Base-by-base conservation (phyloP, 1,140 invertebrate genomes). In the Anoplolepis gracilipes region DNA sequence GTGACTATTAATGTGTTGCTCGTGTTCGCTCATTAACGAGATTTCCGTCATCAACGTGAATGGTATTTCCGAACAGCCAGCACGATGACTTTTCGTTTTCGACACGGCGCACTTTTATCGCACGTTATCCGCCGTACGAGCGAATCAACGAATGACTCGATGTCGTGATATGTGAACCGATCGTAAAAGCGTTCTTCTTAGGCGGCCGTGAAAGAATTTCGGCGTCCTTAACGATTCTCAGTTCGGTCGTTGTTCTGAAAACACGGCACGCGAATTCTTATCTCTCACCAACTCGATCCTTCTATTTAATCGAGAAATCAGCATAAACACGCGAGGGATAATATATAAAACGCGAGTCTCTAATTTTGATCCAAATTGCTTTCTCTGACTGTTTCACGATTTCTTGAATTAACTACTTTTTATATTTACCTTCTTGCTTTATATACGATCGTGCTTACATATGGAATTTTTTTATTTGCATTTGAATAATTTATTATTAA, bases 11-110 rank as follows among this genome's bases (percentile, higher is more conserved):
- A 90, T 90, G 89, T 77, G 85, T 81, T 84, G 88, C 86, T 86
- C 89, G 89, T 90, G 89, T 90, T 59, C 86, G 84, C 82, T 88
- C 89, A 88, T 90, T 90, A 90, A 90, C 88, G 79, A 86, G 67
- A 57, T 76, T 76, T 89, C 61, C 67, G 39, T 57, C 85, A 53
- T 85, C 70, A 39, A 36, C 65, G 36, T 69, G 57, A 70, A 62
- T 19, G 46, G 55, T 87, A 62, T 88, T 77, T 76, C 59, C 87
- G 69, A 76, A 36, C 39, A 28, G 30, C 70, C 79, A 16, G 62
- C 77, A 75, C 73, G 65, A 72, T 76, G 55, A 76, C 33, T 19
- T 46, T 85, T 75, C 46, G 53, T 89, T 67, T 70, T 77, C 30
- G 36, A 69, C 64, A 42, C 61, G 64, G 7, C 7, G 69, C 13